Conservation (phyloP, 2,888 invertebrate genomes). For the Oscheius onirici region DNA sequence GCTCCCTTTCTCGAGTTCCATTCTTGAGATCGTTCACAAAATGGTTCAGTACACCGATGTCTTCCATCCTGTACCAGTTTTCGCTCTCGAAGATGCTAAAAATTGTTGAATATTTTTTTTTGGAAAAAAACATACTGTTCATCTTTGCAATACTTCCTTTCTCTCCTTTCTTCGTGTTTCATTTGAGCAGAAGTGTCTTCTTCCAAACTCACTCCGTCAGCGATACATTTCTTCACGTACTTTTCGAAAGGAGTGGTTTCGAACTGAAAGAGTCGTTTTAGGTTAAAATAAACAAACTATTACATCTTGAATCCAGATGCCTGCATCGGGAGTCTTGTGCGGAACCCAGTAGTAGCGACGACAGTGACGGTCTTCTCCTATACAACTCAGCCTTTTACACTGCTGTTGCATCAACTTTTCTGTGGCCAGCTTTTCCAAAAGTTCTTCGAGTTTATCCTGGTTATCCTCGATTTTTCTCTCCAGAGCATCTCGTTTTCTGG, state of each 20-base stretch:
- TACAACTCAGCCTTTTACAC: slow-evolving; percentile 29
- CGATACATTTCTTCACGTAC: slow-evolving; percentile 34
- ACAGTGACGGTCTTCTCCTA: slow-evolving; percentile 55
- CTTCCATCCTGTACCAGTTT: slow-evolving; percentile 29
- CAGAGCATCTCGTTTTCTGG: slow-evolving; percentile 26
- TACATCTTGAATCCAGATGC: slow-evolving; percentile 59
- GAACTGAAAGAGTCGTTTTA: slow-evolving; percentile 34
- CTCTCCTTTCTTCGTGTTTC: background rate
- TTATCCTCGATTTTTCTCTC: slow-evolving; percentile 27
- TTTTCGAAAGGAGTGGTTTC: slow-evolving; percentile 41
- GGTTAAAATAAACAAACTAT: slow-evolving; percentile 7
- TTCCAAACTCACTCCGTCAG: background rate
- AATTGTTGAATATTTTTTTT: background rate
- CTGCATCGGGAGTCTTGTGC: slow-evolving; percentile 40
- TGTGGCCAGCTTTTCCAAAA: slow-evolving; percentile 2
- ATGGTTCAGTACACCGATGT: slow-evolving; percentile 4
- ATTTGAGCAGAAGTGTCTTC: background rate
- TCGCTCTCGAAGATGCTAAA: slow-evolving; percentile 4
- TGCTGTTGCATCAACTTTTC: slow-evolving; percentile 7
- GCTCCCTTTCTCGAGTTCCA: slow-evolving; percentile 25
- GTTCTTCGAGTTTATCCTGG: slow-evolving; percentile 23
- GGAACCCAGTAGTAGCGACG: slow-evolving; percentile 55
- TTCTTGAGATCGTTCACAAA: slow-evolving; percentile 12
- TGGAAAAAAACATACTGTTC: background rate
- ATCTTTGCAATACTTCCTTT: too few species aligned